Base-by-base conservation (phyloP, 2,113 vertebrate species). In the Macaca fascicularis region DNA sequence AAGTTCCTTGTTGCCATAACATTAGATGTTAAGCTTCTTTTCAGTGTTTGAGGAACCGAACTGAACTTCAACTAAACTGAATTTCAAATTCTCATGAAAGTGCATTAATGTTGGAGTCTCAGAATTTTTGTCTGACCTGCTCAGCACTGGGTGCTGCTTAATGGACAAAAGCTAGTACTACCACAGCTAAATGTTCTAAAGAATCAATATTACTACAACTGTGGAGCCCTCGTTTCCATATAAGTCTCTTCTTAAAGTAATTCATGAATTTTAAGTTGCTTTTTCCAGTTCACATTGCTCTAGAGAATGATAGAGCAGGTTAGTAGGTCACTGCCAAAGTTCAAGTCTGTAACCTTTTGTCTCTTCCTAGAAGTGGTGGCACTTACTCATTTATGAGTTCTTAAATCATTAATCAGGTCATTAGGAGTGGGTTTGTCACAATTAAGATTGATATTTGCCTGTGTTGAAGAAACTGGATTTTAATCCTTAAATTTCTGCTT, bases 121-220 rank as follows among this genome's bases (percentile, higher is more conserved):
- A 80, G 75, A 64, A 96, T 70, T 96, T 98, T 89, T 93, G 93
- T 95, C 78, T 74, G 83, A 93, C 38, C 13, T 83, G 43, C 95
- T 89, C 69, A 75, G 84, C 83, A 35, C 74, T 96, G 94, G 70
- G 87, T 87, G 61, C 17, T 80, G 75, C 87, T 89, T 96, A 93
- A 95, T 95, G 90, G 93, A 92, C 84, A 81, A 84, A 96, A 89
- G 78, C 59, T 92, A 10, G 64, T 74, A 78, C 82, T 25, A n/a
- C 19, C 52, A 78, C 92, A 83, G 86, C 45, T 27, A 84, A 80
- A 79, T 74, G 80, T 94, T 89, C 86, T 32, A 86, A 76, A 90
- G 96, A 96, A 97, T 52, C 69, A 92, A 6, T 64, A 82, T 23
- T 72, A 23, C 82, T 35, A 61, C 32, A 43, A 70, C 75, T 40